These are phyloP conservation scores for Phaedon cochleariae DNA, from an alignment of 2,888 invertebrate genomes.

Conservation along the genomic window DNA sequence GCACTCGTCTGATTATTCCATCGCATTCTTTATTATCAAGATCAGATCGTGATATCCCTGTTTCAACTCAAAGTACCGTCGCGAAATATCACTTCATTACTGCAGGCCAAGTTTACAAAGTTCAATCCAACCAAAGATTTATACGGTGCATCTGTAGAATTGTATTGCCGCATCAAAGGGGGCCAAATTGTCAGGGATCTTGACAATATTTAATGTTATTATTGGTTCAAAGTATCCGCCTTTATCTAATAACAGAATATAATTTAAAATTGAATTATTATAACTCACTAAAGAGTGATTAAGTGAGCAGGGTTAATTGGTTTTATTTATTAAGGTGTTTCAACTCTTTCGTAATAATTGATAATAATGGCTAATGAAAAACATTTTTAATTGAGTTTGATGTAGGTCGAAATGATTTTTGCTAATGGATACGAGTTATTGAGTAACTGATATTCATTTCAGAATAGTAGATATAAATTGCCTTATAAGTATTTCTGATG, in stretches of 20 bases:
- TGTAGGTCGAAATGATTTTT: not conserved
- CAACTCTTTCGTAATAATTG: not conserved
- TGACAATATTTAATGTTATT: constrained; percentile 38
- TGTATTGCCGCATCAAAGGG: constrained; percentile 43
- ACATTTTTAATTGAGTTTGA: not conserved
- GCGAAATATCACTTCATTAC: too few relatives aligned
- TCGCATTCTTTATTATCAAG: too few relatives aligned
- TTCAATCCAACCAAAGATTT: constrained; percentile 24
- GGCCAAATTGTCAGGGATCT: constrained; percentile 40
- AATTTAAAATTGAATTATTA: constrained; percentile 37
- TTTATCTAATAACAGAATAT: constrained; percentile 30
- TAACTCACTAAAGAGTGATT: constrained; percentile 28
- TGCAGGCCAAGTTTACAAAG: not conserved
- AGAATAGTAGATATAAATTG: too few relatives aligned
- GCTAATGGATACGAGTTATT: not conserved
- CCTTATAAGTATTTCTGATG: too few relatives aligned
- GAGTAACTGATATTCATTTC: too few relatives aligned
- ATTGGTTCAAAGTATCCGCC: constrained; percentile 27
- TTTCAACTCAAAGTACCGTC: too few relatives aligned
- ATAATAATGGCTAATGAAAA: not conserved
- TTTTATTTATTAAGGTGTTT: not conserved
- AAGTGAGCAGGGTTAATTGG: constrained; percentile 30
- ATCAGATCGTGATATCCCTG: too few relatives aligned
- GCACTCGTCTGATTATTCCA: too few relatives aligned
- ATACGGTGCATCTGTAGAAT: constrained; percentile 39